Evolutionary conservation across 35 echinoderm and acorn worm species (phyloP).

Genomic region (Ophiothrix spiculata): DNA sequence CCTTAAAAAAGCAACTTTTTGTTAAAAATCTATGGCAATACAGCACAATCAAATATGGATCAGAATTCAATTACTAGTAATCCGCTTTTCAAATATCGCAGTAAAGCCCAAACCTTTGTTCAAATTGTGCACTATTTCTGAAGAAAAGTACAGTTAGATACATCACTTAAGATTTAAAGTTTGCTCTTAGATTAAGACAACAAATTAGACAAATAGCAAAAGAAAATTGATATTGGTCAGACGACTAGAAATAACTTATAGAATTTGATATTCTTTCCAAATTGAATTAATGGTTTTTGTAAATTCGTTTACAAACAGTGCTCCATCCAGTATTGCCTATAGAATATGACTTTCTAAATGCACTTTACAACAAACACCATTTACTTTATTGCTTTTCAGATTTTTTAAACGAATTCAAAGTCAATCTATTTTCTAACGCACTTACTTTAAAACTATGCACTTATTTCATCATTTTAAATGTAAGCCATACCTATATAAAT

Average conservation of each 20-base stretch:
- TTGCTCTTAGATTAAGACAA: not conserved
- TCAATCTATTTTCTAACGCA: too few species aligned
- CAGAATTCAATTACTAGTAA: not conserved
- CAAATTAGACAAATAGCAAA: not conserved
- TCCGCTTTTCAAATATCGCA: not conserved
- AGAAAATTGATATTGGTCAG: not conserved
- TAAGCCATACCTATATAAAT: too few species aligned
- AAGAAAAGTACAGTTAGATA: too few species aligned
- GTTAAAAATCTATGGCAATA: not conserved
- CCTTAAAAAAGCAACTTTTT: conserved; percentile 12
- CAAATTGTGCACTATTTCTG: not conserved
- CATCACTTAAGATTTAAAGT: not conserved
- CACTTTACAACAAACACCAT: too few species aligned
- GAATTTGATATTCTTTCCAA: not conserved
- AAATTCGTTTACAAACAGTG: not conserved
- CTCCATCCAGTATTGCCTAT: too few species aligned
- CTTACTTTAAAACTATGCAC: too few species aligned
- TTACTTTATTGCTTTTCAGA: too few species aligned
- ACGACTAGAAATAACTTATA: not conserved
- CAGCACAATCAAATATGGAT: not conserved
- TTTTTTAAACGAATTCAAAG: too few species aligned
- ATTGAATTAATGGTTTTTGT: too few species aligned
- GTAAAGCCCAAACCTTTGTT: not conserved
- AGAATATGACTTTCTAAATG: too few species aligned
- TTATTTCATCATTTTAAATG: too few species aligned